Base-by-base conservation (phyloP, 2,888 invertebrate genomes). In the Meliscaeva auricollis region DNA sequence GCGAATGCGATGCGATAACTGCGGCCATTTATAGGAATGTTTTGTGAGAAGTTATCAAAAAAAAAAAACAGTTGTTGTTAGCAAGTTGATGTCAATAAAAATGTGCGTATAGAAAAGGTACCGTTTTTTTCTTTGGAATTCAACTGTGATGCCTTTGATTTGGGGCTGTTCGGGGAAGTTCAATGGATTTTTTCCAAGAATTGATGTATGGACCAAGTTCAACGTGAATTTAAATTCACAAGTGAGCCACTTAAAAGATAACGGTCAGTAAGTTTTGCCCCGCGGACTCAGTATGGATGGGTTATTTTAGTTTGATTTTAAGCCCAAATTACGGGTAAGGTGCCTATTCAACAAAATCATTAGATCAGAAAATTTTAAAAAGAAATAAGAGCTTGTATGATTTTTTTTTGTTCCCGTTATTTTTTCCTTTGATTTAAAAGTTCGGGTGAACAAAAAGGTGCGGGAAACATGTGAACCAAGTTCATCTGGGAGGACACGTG, bases 1-100 rank as follows among this genome's bases (percentile, higher is more conserved):
- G 32, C 22, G 46, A 79, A 68, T 80, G 68, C 32, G 41, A 74
- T 74, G 26, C 26, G 26, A 26, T 26, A 4, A 26, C 54, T 58
- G 46, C 17, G 17, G 52, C 69, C 11, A 70, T 77, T 70, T 30
- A n/a, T n/a, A 38, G 22, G 41, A 56, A 66, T 64, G 56, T 17
- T 64, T 32, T 56, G 44, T 32, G 38, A n/a, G n/a, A n/a, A 41
- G 26, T 54, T 60, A 74, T 74, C 44, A 46, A 7, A 58, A n/a
- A n/a, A n/a, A n/a, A n/a, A n/a, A n/a, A n/a, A n/a, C n/a, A n/a
- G n/a, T 30, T 46, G 15, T 30, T 13, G 17, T 15, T 52, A 48
- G 35, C 58, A 69, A 35, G 48, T 26, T 60, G 41, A 20, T 52
- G 60, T 44, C 11, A n/a, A 8, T 44, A 15, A n/a, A n/a, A 60